A percentile compares a stretch with the other conserved stretches of the same genome.
Evolutionary conservation across 2,797 vertebrate species (phyloP).

Genomic region (Eurystomus glaucurus): DNA sequence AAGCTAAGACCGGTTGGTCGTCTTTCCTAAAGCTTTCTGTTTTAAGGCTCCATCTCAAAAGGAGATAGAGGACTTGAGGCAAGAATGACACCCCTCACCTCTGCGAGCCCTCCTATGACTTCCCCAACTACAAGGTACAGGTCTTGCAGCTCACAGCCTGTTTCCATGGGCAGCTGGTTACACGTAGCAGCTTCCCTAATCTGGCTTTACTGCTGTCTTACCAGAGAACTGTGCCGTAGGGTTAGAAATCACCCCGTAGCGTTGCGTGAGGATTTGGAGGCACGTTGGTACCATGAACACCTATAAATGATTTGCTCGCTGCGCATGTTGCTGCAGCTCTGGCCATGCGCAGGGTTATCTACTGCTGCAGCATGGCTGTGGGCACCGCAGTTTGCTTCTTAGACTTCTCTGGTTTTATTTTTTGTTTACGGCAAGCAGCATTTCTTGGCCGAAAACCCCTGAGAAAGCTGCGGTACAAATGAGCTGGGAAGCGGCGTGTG

Average conservation of each 20-base stretch:
- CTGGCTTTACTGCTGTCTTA: background rate
- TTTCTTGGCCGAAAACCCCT: background rate
- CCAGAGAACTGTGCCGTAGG: accelerated
- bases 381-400: background rate
- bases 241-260: accelerated
- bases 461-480: background rate
- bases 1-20: background rate
- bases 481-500: background rate
- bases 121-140: background rate
- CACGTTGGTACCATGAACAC: accelerated
- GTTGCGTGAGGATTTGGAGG: background rate
- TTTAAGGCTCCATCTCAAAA: background rate
- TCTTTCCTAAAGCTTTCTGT: background rate
- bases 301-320: background rate
- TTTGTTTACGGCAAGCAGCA: background rate
- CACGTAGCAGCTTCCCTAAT: background rate
- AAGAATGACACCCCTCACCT: background rate
- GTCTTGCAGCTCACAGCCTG: background rate
- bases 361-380: background rate
- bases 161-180: background rate
- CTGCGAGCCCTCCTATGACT: background rate
- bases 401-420: background rate
- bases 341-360: background rate
- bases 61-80: background rate
- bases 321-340: background rate